Conservation (phyloP, 2,888 invertebrate species). For the Deroplatys truncata region DNA sequence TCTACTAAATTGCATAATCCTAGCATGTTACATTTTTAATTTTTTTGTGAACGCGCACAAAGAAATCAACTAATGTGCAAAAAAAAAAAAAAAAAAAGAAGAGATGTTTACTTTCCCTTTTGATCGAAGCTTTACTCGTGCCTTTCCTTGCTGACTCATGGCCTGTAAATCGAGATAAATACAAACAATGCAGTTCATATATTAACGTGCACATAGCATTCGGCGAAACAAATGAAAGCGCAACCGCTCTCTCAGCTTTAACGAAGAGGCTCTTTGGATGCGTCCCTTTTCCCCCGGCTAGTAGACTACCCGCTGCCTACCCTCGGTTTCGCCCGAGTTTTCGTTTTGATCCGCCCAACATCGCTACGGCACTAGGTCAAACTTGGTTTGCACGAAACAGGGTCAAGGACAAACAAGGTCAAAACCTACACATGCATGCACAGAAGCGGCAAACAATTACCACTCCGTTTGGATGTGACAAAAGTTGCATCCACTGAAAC, state of each 20-base stretch:
- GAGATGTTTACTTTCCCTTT: no score
- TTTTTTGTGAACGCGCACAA: no score
- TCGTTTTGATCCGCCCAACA: neutral
- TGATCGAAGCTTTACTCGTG: no score
- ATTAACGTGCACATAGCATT: neutral
- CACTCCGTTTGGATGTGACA: neutral
- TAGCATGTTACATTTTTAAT: no score
- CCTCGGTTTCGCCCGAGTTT: neutral
- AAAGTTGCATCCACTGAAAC: neutral
- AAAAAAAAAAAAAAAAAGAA: no score
- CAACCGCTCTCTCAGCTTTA: neutral
- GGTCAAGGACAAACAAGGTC: slow-evolving; percentile 20
- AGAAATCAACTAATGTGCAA: no score
- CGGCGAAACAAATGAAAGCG: neutral
- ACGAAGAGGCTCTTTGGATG: neutral
- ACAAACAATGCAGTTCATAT: no score
- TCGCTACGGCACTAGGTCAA: slow-evolving; percentile 16
- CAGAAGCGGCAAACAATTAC: neutral
- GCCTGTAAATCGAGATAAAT: no score
- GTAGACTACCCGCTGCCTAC: neutral
- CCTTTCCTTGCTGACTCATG: no score
- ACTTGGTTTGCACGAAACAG: slow-evolving; percentile 15
- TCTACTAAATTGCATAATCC: no score
- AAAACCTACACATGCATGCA: neutral
- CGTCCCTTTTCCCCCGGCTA: neutral